Conservation (phyloP, 1,140 invertebrate species). For the Melanaphis sacchari region DNA sequence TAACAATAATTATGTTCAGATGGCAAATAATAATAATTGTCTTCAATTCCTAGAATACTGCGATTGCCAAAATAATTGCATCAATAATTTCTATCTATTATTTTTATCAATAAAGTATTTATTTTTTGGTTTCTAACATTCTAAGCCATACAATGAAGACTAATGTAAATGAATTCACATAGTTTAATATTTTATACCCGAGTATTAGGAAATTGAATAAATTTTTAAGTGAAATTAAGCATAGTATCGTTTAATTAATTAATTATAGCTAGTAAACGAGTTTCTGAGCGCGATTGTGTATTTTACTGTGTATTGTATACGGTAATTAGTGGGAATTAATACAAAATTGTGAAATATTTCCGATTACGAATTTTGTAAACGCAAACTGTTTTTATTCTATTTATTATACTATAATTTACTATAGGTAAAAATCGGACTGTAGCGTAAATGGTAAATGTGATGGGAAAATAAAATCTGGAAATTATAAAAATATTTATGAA, state of each 20-base stretch:
- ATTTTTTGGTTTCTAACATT: not conserved
- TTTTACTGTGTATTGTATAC: not conserved
- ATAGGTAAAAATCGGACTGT: not conserved
- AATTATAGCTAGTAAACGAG: not conserved
- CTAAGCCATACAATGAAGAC: not conserved
- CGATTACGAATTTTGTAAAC: constrained; percentile 21
- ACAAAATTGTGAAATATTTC: not conserved
- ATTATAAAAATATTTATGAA: too few relatives aligned
- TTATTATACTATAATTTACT: not conserved
- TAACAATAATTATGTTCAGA: not conserved
- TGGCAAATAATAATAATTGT: not conserved
- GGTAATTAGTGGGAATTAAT: not conserved
- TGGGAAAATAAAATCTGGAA: not conserved
- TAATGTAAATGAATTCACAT: not conserved
- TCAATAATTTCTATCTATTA: not conserved
- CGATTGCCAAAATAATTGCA: constrained; percentile 30
- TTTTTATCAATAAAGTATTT: not conserved
- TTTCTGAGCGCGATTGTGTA: not conserved
- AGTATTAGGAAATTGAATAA: not conserved
- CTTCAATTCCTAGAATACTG: not conserved
- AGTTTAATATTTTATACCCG: not conserved
- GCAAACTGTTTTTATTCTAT: not conserved
- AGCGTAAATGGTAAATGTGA: not conserved
- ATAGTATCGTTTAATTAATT: constrained; percentile 20
- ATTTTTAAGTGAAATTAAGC: not conserved